phyloP scores from a whole-genome alignment of 2,888 invertebrate genomes.

The Acanthosepion esculentum region DNA sequence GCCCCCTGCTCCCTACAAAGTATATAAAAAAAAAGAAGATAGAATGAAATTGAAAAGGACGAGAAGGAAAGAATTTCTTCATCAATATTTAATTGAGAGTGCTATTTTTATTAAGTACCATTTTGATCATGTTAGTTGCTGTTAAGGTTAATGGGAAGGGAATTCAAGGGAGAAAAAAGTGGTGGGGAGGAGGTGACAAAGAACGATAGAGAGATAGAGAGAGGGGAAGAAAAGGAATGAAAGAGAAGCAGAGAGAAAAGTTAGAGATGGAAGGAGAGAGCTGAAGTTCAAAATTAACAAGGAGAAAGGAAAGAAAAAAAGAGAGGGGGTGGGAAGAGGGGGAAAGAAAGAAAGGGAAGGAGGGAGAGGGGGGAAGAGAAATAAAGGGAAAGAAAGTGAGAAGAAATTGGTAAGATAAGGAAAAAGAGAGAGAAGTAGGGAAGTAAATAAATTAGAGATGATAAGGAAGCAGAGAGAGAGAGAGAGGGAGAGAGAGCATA shows the following conservation, averaged over 20 bases:
- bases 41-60: no score
- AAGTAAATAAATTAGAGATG: background rate
- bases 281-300: background rate
- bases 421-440: background rate
- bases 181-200: background rate
- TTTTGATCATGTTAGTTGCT: background rate
- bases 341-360: background rate
- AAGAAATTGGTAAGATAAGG: background rate
- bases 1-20: background rate
- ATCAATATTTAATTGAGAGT: slow-evolving; percentile 42
- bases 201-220: background rate
- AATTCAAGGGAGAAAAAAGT: no score
- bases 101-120: slow-evolving; percentile 35
- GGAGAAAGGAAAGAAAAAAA: background rate
- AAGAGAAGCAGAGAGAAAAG: background rate
- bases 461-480: background rate
- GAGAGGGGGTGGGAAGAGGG: background rate
- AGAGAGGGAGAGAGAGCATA: background rate
- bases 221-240: background rate
- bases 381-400: background rate
- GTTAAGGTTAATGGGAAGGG: background rate
- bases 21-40: no score
- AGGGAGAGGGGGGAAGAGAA: background rate
- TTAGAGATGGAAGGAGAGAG: background rate
- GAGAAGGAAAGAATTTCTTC: background rate